phyloP scores from a whole-genome alignment of 2,797 vertebrate species.

The Fistularia commersonii region DNA sequence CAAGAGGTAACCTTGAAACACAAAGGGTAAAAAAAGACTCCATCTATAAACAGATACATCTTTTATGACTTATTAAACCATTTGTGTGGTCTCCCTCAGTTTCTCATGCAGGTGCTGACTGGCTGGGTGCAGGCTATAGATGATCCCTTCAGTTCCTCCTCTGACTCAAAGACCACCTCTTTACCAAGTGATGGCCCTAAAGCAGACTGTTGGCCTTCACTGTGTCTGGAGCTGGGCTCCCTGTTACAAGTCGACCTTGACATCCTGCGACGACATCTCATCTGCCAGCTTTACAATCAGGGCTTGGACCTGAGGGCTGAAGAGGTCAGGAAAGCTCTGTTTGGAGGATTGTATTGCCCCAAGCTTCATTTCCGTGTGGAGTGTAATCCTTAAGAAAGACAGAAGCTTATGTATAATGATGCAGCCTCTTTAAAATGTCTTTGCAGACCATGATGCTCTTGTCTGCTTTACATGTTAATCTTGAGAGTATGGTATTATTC shows the following conservation, averaged over 20 bases:
- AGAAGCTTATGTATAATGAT: no score
- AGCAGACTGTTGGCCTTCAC: constrained; percentile 82
- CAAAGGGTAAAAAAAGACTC: not conserved
- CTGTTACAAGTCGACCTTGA: constrained; percentile 90
- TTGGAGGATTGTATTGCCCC: no score
- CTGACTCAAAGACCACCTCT: constrained; percentile 10
- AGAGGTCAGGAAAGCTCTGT: constrained; percentile 73
- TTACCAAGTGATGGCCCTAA: constrained; percentile 32
- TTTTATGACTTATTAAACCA: no score
- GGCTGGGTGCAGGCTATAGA: constrained; percentile 82
- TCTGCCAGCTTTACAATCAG: constrained; percentile 91
- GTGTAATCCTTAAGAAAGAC: no score
- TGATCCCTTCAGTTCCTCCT: constrained; percentile 37
- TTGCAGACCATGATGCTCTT: no score
- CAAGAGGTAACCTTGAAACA: constrained; percentile 79
- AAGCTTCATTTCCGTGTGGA: no score
- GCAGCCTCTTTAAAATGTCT: no score
- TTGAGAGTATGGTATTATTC: no score
- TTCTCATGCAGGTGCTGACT: constrained; percentile 83
- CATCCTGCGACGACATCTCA: constrained; percentile 84
- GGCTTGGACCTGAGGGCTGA: constrained; percentile 88
- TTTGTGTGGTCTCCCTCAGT: constrained; percentile 64
- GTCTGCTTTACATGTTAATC: no score
- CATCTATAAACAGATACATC: no score
- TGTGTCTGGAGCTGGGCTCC: constrained; percentile 83